Conservation (phyloP, 2,797 vertebrate genomes). For the Falco peregrinus region DNA sequence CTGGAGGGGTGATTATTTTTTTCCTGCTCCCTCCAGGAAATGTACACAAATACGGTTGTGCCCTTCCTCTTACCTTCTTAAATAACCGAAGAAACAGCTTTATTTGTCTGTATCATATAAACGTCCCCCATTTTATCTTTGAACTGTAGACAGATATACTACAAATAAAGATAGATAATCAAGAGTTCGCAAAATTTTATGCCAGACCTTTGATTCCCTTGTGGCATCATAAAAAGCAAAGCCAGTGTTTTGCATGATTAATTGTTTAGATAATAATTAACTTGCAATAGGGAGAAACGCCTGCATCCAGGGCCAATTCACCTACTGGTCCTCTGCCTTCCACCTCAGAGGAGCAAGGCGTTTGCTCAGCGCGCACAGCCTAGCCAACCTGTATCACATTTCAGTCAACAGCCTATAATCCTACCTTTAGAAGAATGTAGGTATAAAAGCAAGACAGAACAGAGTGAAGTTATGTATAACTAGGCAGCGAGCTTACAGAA, state of each 20-base stretch:
- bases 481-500: not conserved
- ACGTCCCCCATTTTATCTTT: not conserved
- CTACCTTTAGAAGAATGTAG: not conserved
- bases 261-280: constrained; percentile 10
- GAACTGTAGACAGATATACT: not conserved
- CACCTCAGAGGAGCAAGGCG: not conserved
- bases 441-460: not conserved
- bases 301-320: not conserved
- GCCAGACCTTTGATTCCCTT: not conserved
- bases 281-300: not conserved
- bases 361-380: not conserved
- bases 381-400: not conserved
- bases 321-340: not conserved
- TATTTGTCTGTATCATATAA: not conserved
- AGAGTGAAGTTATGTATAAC: not conserved
- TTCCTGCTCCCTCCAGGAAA: not conserved
- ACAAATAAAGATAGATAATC: not conserved
- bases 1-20: not conserved
- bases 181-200: not conserved
- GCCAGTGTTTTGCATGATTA: not conserved
- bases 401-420: not conserved
- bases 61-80: not conserved
- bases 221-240: not conserved
- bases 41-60: not conserved
- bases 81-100: constrained; percentile 24